Evolutionary conservation across 2,797 vertebrate genomes (phyloP), one percentile per base, ranked within the genome.

Genomic region (Trachops cirrhosus): DNA sequence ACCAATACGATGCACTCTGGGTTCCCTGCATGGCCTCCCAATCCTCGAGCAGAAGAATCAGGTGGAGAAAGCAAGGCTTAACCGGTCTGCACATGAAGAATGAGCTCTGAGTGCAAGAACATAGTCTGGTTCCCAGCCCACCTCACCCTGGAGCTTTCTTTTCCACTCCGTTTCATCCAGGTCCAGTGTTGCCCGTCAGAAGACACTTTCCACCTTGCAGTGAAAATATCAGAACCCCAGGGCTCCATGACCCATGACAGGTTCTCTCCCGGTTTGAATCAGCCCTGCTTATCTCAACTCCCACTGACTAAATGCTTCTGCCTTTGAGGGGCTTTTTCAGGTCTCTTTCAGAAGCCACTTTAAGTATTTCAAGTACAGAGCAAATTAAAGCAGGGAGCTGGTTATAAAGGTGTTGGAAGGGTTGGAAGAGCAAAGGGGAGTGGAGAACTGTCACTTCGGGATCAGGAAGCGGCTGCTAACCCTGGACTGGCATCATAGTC

Each of bases 91-190:
- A 16, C 10, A 16, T 67, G 15, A 62, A 37, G 57, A 84, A 44
- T 0, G 2, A 12, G 10, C 46, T 39, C 24, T 9, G 0, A 44
- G 44, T 48, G 48, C 16, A 9, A 39, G 44, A 48, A 3, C 18
- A 34, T 37, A 41, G 54, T 57, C 14, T 64, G 15, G 70, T 24
- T 19, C 44, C 11, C 32, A 39, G 6, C 44, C 80, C 44, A 26
- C 1, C 41, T 67, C 71, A 14, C 29, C 44, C 37, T 26, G 24
- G 80, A 37, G 26, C 24, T 32, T 48, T 24, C 29, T 39, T 59
- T 44, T 18, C 54, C 50, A 48, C 39, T 32, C 26, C 37, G 11
- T 16, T 32, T 74, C 50, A 46, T 83, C 48, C 79, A 62, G 18
- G 59, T 14, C 44, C 70, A 34, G 26, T 16, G n/a, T 64, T 50